phyloP scores from a whole-genome alignment of 2,888 invertebrate genomes.

The Netelia inedita region DNA sequence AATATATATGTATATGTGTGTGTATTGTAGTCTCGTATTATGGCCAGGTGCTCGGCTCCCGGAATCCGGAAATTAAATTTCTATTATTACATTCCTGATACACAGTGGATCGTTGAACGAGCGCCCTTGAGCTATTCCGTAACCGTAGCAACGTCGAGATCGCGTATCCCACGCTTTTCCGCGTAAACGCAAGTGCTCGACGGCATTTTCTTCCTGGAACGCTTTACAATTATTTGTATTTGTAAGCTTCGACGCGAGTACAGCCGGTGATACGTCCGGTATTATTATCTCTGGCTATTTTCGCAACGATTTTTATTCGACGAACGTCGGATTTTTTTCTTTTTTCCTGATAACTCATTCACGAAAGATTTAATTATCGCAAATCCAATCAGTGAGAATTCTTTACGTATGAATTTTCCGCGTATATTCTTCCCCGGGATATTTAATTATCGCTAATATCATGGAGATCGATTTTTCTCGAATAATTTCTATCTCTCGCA shows the following conservation, averaged over 20 bases:
- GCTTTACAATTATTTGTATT: background rate
- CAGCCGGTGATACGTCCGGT: background rate
- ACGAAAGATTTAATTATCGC: too few species aligned
- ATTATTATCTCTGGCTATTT: background rate
- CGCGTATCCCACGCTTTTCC: background rate
- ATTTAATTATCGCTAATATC: too few species aligned
- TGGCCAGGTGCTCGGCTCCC: conserved; percentile 50
- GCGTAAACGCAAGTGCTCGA: background rate
- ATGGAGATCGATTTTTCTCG: too few species aligned
- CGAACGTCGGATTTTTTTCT: too few species aligned
- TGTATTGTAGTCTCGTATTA: background rate
- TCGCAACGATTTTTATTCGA: background rate
- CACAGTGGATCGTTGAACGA: conserved; percentile 23
- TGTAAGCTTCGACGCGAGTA: background rate
- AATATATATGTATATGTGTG: background rate
- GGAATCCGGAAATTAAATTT: conserved; percentile 69
- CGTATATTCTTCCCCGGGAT: too few species aligned
- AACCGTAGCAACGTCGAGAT: conserved; percentile 36
- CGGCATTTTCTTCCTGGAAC: conserved; percentile 25
- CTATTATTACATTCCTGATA: conserved; percentile 65
- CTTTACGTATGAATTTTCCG: too few species aligned
- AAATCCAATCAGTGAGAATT: too few species aligned
- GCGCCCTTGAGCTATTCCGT: conserved; percentile 33
- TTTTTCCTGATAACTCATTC: too few species aligned
- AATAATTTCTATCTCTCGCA: too few species aligned